Percentiles rank a stretch among this genome's conserved stretches.
phyloP scores from a whole-genome alignment of 2,113 vertebrate genomes.

The Neopipo cinnamomea region DNA sequence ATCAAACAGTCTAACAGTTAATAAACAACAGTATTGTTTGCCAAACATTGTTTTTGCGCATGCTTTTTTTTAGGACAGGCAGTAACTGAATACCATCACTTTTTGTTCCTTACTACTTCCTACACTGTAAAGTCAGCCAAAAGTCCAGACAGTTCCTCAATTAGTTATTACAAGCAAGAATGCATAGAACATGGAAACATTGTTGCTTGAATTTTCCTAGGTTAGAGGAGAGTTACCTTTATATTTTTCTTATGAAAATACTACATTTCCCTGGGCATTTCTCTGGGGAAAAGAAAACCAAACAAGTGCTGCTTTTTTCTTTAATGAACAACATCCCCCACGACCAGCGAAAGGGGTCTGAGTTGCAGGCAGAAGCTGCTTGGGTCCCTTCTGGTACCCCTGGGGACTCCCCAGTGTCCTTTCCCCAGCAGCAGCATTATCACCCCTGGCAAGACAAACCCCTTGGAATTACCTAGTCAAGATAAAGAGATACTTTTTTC shows the following conservation, averaged over 20 bases:
- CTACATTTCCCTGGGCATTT: neutral
- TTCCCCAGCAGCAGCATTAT: neutral
- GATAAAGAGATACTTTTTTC: neutral
- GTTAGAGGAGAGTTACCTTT: neutral
- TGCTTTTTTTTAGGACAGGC: neutral
- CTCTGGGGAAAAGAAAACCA: neutral
- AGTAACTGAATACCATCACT: neutral
- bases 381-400: neutral
- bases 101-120: neutral
- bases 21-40: neutral
- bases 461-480: neutral
- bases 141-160: neutral
- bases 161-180: neutral
- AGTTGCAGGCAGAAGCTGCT: neutral
- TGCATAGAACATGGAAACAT: neutral
- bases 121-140: neutral
- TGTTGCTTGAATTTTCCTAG: neutral
- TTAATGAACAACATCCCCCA: neutral
- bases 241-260: neutral
- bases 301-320: neutral
- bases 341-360: neutral
- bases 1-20: neutral
- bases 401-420: accelerated
- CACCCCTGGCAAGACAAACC: neutral
- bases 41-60: neutral